These are phyloP conservation scores for Leontocebus nigricollis DNA, from an alignment of 2,797 vertebrate species.

Conservation along the genomic window DNA sequence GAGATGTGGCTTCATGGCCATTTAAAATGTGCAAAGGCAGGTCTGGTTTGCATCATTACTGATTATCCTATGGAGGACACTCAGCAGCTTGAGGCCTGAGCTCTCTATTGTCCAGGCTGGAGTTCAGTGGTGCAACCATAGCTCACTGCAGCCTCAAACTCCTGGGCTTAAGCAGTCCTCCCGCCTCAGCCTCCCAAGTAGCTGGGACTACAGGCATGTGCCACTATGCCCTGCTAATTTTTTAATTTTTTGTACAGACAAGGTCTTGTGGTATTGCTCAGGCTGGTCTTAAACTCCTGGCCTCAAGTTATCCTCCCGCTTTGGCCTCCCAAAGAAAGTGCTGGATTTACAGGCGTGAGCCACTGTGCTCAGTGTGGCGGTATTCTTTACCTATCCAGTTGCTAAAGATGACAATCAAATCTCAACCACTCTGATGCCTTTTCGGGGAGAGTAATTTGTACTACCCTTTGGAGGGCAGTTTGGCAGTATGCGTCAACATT, in stretches of 20 bases:
- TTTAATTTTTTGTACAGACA: not conserved
- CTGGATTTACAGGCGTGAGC: not conserved
- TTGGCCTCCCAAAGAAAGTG: not conserved
- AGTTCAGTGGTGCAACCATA: not conserved
- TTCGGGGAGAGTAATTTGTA: not conserved
- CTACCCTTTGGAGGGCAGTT: not conserved
- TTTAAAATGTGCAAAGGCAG: not conserved
- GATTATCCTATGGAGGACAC: not conserved
- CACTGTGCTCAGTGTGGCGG: too few relatives aligned
- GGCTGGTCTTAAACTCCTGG: not conserved
- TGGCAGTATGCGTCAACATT: not conserved
- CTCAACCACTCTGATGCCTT: not conserved
- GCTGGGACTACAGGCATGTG: not conserved
- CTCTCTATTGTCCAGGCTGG: not conserved
- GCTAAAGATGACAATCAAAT: not conserved
- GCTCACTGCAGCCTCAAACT: not conserved
- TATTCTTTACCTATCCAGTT: not conserved
- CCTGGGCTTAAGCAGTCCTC: not conserved
- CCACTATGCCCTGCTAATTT: not conserved
- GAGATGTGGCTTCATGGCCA: not conserved
- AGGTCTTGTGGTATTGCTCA: not conserved
- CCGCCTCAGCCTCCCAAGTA: not conserved
- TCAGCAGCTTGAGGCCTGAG: not conserved
- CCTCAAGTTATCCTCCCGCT: not conserved
- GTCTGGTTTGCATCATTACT: conserved; percentile 21